phyloP scores from a whole-genome alignment of 2,888 invertebrate species.

The Drosophila picticornis region DNA sequence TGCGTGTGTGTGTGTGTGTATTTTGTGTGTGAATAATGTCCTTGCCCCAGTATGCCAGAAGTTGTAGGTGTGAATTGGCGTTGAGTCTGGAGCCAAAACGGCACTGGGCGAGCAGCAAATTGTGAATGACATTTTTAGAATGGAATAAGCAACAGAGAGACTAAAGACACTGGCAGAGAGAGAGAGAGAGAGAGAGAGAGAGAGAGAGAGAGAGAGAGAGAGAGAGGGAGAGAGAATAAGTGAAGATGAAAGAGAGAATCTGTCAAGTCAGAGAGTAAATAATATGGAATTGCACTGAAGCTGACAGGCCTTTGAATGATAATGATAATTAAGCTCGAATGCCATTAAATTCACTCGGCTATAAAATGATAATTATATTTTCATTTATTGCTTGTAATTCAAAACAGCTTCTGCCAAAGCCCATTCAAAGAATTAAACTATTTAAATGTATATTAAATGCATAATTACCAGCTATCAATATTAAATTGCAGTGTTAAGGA shows the following conservation, averaged over 20 bases:
- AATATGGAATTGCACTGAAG: constrained; percentile 7
- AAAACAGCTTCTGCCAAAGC: neutral
- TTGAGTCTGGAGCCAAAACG: constrained; percentile 63
- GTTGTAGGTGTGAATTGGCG: constrained; percentile 62
- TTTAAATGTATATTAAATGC: constrained; percentile 3
- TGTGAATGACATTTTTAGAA: constrained; percentile 29
- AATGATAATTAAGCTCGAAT: constrained; percentile 17
- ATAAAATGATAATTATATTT: constrained; percentile 17
- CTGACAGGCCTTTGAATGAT: constrained; percentile 21
- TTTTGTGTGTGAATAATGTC: constrained; percentile 41
- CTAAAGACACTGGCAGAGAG: neutral
- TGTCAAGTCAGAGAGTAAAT: neutral
- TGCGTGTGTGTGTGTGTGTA: neutral
- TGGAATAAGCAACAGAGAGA: constrained; percentile 12
- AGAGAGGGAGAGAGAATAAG: neutral
- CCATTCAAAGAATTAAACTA: neutral
- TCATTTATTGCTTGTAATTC: neutral
- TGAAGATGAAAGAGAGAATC: neutral
- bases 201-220: neutral
- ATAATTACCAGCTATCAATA: constrained; percentile 18
- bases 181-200: neutral
- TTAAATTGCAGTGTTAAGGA: constrained; percentile 18
- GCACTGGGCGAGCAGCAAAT: constrained; percentile 60
- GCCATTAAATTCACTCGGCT: constrained; percentile 5
- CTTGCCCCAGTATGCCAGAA: constrained; percentile 64